phyloP scores from a whole-genome alignment of 2,797 vertebrate genomes.

The Nannoperca australis region DNA sequence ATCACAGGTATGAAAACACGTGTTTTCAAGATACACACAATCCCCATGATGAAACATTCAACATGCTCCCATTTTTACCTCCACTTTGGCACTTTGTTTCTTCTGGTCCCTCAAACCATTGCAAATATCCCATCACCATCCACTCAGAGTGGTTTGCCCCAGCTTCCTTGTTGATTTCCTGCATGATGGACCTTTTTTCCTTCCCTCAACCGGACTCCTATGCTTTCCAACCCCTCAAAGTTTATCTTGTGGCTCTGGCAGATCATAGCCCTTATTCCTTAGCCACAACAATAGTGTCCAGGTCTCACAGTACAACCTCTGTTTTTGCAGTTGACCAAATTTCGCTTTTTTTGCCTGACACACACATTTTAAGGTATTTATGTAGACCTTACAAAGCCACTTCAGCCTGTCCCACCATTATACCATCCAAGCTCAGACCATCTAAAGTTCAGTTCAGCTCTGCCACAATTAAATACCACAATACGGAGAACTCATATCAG shows the following conservation, averaged over 20 bases:
- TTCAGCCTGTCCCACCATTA: background rate
- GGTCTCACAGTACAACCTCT: background rate
- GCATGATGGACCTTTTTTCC: background rate
- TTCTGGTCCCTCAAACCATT: background rate
- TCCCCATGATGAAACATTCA: background rate
- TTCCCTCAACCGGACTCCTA: background rate
- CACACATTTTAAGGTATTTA: background rate
- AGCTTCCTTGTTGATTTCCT: background rate
- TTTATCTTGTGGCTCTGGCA: background rate
- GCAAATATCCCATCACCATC: background rate
- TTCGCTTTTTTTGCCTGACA: background rate
- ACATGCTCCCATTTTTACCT: no score
- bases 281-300: background rate
- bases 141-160: background rate
- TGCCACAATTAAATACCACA: background rate
- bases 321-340: conserved; percentile 5
- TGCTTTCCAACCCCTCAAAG: background rate
- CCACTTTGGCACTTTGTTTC: background rate
- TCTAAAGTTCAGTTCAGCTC: background rate
- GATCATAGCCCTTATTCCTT: background rate
- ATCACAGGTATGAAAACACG: background rate
- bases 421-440: background rate
- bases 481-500: background rate
- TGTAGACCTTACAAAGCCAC: background rate
- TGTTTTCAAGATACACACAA: background rate